Evolutionary conservation across 2,888 invertebrate species (phyloP).

Genomic region (Amaurobius ferox): DNA sequence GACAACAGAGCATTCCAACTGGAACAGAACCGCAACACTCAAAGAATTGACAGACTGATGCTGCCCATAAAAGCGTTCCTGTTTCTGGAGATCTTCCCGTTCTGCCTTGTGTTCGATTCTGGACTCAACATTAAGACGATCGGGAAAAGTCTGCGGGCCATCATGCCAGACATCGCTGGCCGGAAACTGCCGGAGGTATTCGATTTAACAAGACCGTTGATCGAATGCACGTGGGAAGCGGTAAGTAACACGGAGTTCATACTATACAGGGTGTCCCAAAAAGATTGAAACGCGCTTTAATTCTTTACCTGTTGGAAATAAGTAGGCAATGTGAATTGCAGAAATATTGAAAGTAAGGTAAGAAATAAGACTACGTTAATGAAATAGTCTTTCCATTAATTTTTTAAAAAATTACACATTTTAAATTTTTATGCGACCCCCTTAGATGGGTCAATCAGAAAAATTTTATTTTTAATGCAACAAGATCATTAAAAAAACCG

Average conservation of each 20-base stretch:
- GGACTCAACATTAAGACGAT: conserved; percentile 93
- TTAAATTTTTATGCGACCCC: too few species aligned
- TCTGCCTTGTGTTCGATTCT: conserved; percentile 96
- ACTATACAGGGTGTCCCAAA: too few species aligned
- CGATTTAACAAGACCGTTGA: conserved; percentile 91
- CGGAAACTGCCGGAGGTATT: conserved; percentile 95
- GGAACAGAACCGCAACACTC: conserved; percentile 41
- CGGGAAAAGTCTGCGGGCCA: conserved; percentile 87
- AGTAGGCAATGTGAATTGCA: too few species aligned
- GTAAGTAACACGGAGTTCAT: conserved; percentile 85
- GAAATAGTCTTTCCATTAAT: too few species aligned
- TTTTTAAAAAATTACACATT: too few species aligned
- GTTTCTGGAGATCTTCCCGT: conserved; percentile 97
- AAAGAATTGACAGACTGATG: conserved; percentile 51
- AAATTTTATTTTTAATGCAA: too few species aligned
- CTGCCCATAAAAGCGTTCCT: conserved; percentile 79
- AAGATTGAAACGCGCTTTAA: too few species aligned
- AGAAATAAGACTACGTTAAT: too few species aligned
- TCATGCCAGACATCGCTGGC: conserved; percentile 90
- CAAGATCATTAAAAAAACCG: too few species aligned
- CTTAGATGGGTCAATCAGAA: too few species aligned
- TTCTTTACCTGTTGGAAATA: too few species aligned
- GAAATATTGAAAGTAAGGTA: too few species aligned
- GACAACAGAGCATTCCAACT: conserved; percentile 89
- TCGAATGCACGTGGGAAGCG: conserved; percentile 95